These are phyloP conservation scores for Tenualosa ilisha DNA, from an alignment of 2,797 vertebrate species.

Conservation along the genomic window DNA sequence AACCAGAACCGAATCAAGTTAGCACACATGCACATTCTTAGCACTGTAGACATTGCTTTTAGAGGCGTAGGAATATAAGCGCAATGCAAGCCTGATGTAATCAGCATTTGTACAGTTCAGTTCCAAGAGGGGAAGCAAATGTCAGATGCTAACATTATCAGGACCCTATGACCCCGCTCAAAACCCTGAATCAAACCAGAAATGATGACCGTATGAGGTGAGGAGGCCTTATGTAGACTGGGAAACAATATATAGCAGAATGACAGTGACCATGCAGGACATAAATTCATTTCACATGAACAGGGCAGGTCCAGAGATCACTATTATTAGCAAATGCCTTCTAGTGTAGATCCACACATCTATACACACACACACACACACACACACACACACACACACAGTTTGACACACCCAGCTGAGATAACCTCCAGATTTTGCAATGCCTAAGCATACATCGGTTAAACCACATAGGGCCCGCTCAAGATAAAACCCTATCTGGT, in stretches of 20 bases:
- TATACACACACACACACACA: not conserved
- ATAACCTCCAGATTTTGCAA: not conserved
- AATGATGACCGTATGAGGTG: too few relatives aligned
- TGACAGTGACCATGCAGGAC: not conserved
- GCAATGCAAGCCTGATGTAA: not conserved
- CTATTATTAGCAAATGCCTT: not conserved
- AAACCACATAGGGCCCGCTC: not conserved
- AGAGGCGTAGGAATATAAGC: not conserved
- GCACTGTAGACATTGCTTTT: not conserved
- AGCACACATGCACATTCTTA: not conserved
- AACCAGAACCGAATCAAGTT: not conserved
- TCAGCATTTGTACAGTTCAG: not conserved
- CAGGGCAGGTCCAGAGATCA: not conserved
- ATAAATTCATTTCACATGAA: not conserved
- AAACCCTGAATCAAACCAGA: too few relatives aligned
- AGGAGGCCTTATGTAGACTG: too few relatives aligned
- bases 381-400: not conserved
- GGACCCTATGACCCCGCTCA: too few relatives aligned
- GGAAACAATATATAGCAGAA: too few relatives aligned
- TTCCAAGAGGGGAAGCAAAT: not conserved
- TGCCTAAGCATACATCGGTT: not conserved
- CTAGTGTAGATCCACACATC: not conserved
- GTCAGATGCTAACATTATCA: not conserved
- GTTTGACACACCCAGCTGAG: not conserved
- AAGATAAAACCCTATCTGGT: constrained; percentile 6